phyloP scores from a whole-genome alignment of 2,113 vertebrate species.

The Empidonax alnorum region DNA sequence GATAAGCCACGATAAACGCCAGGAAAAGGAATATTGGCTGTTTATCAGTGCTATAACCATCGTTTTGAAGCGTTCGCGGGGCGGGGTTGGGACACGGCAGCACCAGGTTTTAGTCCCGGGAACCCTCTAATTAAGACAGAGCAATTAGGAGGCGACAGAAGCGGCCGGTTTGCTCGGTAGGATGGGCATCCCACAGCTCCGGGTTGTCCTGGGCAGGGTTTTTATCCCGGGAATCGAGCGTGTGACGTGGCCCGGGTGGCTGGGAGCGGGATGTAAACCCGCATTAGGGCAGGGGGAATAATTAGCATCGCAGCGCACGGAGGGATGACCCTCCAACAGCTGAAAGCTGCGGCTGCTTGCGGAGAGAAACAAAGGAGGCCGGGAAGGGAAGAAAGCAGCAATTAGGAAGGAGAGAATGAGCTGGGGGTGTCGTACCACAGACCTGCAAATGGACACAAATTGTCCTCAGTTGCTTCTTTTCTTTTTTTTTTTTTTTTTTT shows the following conservation, averaged over 20 bases:
- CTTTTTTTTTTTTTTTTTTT: neutral
- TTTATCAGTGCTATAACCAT: neutral
- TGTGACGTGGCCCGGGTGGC: neutral
- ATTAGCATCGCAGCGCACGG: conserved; percentile 28
- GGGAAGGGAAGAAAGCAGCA: conserved; percentile 46
- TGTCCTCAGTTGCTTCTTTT: neutral
- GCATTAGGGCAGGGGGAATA: conserved; percentile 14
- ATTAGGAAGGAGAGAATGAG: conserved; percentile 53
- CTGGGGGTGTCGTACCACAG: neutral
- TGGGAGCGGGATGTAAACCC: neutral
- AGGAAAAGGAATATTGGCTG: neutral
- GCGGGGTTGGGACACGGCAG: rapidly evolving
- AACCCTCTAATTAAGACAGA: neutral
- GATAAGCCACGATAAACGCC: neutral
- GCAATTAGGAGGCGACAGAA: neutral
- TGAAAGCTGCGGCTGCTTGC: conserved; percentile 39
- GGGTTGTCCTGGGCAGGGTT: neutral
- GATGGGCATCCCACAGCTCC: neutral
- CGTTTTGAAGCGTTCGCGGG: neutral
- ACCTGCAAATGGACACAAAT: conserved; percentile 41
- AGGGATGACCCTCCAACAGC: conserved; percentile 48
- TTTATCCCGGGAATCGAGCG: neutral
- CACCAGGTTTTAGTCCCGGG: neutral
- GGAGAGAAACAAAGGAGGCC: conserved; percentile 55
- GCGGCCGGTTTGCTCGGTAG: neutral